These are phyloP conservation scores for Zelleria hepariella DNA, from an alignment of 2,888 invertebrate species.

Conservation along the genomic window DNA sequence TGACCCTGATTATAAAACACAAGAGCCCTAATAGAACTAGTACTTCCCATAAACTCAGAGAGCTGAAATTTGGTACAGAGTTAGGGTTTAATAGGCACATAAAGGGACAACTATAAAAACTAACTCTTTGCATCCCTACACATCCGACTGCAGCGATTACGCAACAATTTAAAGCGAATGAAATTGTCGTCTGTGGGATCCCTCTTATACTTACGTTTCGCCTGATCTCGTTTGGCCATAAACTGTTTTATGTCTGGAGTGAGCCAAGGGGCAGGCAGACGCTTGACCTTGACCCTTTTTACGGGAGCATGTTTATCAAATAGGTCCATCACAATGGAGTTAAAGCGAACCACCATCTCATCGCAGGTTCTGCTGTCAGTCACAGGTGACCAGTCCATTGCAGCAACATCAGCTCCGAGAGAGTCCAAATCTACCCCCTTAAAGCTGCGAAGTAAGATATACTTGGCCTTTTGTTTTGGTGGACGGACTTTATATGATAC, in stretches of 20 bases:
- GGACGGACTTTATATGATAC: neutral
- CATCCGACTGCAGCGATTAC: too few relatives aligned
- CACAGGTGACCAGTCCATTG: constrained; percentile 11
- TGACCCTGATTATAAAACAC: too few relatives aligned
- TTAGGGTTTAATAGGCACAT: too few relatives aligned
- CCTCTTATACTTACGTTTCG: constrained; percentile 8
- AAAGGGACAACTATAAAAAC: too few relatives aligned
- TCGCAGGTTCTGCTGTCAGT: too few relatives aligned
- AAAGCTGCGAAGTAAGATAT: constrained; percentile 9
- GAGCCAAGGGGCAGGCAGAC: too few relatives aligned
- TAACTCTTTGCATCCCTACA: too few relatives aligned
- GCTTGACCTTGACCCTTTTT: too few relatives aligned
- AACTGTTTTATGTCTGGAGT: constrained; percentile 6
- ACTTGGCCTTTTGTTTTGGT: neutral
- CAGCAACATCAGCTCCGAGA: constrained; percentile 6
- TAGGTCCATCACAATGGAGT: constrained; percentile 7
- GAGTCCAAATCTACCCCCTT: constrained; percentile 7
- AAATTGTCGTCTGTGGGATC: constrained; percentile 4
- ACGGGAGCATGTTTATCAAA: constrained; percentile 12
- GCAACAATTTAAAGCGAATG: too few relatives aligned
- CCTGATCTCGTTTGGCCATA: constrained; percentile 8
- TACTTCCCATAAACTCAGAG: too few relatives aligned
- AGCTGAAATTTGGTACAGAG: too few relatives aligned
- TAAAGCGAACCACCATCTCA: constrained; percentile 11
- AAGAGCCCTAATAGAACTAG: too few relatives aligned